Percentiles rank a stretch among this genome's conserved stretches.
phyloP scores from a whole-genome alignment of 2,113 vertebrate species.

The Thymallus thymallus region DNA sequence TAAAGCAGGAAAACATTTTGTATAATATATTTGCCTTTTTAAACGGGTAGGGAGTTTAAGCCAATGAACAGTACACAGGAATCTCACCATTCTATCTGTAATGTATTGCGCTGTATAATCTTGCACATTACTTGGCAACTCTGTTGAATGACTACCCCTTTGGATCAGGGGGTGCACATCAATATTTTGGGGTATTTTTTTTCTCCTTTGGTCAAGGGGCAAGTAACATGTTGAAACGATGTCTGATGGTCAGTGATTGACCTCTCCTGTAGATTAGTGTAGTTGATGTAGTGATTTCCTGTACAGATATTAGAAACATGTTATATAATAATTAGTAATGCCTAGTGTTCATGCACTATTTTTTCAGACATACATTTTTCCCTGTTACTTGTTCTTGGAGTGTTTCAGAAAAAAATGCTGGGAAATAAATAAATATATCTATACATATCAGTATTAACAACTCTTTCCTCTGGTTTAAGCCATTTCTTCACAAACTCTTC shows the following conservation, averaged over 20 bases:
- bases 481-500: too few species aligned
- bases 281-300: conserved; percentile 77
- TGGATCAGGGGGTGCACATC: conserved; percentile 61
- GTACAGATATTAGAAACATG: conserved; percentile 85
- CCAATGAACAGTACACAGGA: conserved; percentile 78
- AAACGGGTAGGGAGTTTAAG: conserved; percentile 75
- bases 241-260: conserved; percentile 84
- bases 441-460: conserved; percentile 61
- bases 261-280: conserved; percentile 80
- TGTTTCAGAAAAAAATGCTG: conserved; percentile 80
- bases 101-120: conserved; percentile 79
- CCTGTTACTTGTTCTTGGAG: conserved; percentile 93
- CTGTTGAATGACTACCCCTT: conserved; percentile 78
- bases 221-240: conserved; percentile 86
- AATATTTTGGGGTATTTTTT: conserved; percentile 73
- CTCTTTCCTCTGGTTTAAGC: background rate
- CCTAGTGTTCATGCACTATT: conserved; percentile 82
- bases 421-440: conserved; percentile 58
- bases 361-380: conserved; percentile 83
- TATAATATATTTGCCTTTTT: conserved; percentile 81
- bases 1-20: conserved; percentile 60
- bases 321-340: conserved; percentile 62
- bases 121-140: conserved; percentile 81
- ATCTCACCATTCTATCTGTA: conserved; percentile 79
- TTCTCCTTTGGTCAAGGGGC: conserved; percentile 84